A percentile compares a stretch with the other conserved stretches of the same genome.
phyloP scores from a whole-genome alignment of 23 tunicate genomes.

The Ascidia mentula region DNA sequence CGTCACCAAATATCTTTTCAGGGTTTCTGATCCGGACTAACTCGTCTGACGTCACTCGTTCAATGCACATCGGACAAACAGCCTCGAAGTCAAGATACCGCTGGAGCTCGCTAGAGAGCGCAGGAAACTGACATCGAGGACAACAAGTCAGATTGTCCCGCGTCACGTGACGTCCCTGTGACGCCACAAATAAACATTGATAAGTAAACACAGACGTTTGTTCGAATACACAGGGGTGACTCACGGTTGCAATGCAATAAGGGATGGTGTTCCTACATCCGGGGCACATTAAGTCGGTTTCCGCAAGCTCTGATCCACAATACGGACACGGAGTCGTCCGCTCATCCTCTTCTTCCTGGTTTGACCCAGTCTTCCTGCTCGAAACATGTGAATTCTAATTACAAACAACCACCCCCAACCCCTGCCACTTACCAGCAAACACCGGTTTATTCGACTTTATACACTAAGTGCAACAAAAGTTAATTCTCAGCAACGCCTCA shows the following conservation, averaged over 20 bases:
- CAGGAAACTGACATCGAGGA: slow-evolving; percentile 90
- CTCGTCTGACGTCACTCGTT: slow-evolving; percentile 43
- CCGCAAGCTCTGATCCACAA: slow-evolving; percentile 61
- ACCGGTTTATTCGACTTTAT: no score
- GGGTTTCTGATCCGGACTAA: slow-evolving; percentile 50
- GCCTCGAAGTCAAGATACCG: slow-evolving; percentile 43
- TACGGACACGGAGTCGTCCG: slow-evolving; percentile 80
- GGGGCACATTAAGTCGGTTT: slow-evolving; percentile 74
- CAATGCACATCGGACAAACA: slow-evolving; percentile 91
- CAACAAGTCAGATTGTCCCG: slow-evolving; percentile 53
- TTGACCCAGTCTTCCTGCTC: slow-evolving; percentile 68
- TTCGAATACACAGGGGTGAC: not conserved
- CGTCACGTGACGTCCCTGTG: slow-evolving; percentile 85
- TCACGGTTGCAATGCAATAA: slow-evolving; percentile 92
- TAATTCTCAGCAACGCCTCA: no score
- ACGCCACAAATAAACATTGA: not conserved
- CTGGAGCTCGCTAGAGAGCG: slow-evolving; percentile 66
- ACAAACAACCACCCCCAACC: no score
- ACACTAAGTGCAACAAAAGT: no score
- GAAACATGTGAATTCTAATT: no score
- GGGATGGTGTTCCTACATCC: slow-evolving; percentile 82
- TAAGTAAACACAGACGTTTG: not conserved
- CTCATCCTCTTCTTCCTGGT: slow-evolving; percentile 82
- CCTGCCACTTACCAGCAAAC: no score
- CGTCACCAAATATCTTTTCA: slow-evolving; percentile 29